Conservation (phyloP, 2,797 vertebrate genomes). For the Setipinna tenuifilis region DNA sequence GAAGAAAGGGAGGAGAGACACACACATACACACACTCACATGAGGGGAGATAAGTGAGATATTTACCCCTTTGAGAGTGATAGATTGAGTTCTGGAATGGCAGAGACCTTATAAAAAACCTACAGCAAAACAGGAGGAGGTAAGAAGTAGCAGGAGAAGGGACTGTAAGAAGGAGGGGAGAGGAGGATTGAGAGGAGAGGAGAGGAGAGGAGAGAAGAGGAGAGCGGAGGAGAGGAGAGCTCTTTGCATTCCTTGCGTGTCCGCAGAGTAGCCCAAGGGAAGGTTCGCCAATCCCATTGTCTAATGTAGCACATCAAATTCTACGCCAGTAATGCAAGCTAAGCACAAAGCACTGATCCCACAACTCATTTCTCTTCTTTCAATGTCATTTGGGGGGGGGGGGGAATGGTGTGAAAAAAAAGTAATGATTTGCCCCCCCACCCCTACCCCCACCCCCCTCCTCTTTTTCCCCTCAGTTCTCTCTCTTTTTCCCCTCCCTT, state of each 20-base stretch:
- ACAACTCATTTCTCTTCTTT: slow-evolving; percentile 52
- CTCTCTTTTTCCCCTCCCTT: neutral
- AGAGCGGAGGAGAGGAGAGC: neutral
- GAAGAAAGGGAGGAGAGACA: neutral
- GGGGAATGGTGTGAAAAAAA: slow-evolving; percentile 27
- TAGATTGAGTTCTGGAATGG: slow-evolving; percentile 35
- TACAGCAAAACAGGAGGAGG: slow-evolving; percentile 26
- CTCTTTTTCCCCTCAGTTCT: neutral
- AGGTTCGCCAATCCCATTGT: slow-evolving; percentile 52
- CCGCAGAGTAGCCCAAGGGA: slow-evolving; percentile 40
- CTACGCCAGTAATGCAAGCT: slow-evolving; percentile 59
- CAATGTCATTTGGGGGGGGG: slow-evolving; percentile 53
- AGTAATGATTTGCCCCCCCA: slow-evolving; percentile 2
- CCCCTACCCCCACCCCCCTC: neutral
- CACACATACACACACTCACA: slow-evolving; percentile 1
- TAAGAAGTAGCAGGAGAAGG: neutral
- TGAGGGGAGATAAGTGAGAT: slow-evolving; percentile 12
- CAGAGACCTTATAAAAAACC: slow-evolving; percentile 30
- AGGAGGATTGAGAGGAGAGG: neutral
- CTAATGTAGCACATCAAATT: slow-evolving; percentile 62
- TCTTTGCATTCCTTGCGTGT: slow-evolving; percentile 50
- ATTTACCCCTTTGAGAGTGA: slow-evolving; percentile 35
- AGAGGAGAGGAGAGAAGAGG: neutral
- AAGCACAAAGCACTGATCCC: slow-evolving; percentile 61
- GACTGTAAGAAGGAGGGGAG: slow-evolving; percentile 7